Percentiles rank a stretch among this genome's conserved stretches.
phyloP scores from a whole-genome alignment of 64 coral and sea anemone genomes.

The Porites australiensis region DNA sequence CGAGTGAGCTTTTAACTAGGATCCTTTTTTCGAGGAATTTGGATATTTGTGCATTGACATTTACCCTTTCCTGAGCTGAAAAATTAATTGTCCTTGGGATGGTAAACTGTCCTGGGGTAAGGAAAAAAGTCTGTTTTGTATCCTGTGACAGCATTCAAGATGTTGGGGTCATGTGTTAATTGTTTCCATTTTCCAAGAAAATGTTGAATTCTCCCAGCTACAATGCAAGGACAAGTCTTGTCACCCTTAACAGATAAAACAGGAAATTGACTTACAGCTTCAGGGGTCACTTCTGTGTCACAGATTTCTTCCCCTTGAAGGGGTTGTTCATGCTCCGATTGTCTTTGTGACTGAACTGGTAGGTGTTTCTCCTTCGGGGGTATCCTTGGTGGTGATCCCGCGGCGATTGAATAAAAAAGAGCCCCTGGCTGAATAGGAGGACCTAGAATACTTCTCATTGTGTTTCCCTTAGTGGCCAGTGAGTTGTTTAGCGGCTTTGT shows the following conservation, averaged over 20 bases:
- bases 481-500: slow-evolving; percentile 31
- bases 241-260: not conserved
- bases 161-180: slow-evolving; percentile 5
- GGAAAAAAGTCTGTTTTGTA: slow-evolving; percentile 43
- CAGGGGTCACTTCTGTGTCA: slow-evolving; percentile 23
- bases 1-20: slow-evolving; percentile 35
- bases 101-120: slow-evolving; percentile 28
- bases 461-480: slow-evolving; percentile 11
- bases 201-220: slow-evolving; percentile 29
- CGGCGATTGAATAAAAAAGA: slow-evolving; percentile 19
- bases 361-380: not conserved
- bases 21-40: slow-evolving; percentile 65
- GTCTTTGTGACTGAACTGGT: slow-evolving; percentile 6
- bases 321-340: slow-evolving; percentile 16
- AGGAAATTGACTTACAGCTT: slow-evolving; percentile 17
- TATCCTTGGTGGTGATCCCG: slow-evolving; percentile 14
- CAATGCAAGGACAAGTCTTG: not conserved
- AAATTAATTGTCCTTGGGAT: slow-evolving; percentile 29
- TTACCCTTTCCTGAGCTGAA: not conserved
- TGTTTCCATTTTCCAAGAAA: slow-evolving; percentile 1
- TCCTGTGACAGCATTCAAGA: slow-evolving; percentile 13
- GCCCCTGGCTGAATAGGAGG: not conserved
- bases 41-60: slow-evolving; percentile 55
- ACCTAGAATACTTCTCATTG: not conserved
- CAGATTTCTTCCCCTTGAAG: slow-evolving; percentile 32